Evolutionary conservation across 2,888 invertebrate species (phyloP), one percentile per base, ranked within the genome.

Genomic region (Eristalinus aeneus): DNA sequence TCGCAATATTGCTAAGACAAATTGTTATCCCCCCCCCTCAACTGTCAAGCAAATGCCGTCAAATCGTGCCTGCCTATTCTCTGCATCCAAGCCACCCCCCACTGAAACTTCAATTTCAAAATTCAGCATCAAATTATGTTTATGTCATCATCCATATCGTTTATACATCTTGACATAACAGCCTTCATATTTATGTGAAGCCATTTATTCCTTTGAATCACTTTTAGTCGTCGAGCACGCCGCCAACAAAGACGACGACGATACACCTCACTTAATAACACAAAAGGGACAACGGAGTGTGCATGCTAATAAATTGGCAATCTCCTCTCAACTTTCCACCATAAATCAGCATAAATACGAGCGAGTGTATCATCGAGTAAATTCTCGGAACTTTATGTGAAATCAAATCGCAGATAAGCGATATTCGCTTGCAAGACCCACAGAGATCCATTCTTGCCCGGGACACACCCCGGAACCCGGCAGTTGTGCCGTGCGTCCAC

Each of bases 301-400:
- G 46, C 46, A 46, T 46, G 46, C 46, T 46, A 46, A 46, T 46
- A 46, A 46, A 46, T 46, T 46, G 46, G 27, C 31, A n/a, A 60
- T 31, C 60, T 31, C 31, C 31, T 27, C 23, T 16, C 11, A 68
- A 22, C 67, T 68, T 54, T 68, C 46, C 54, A 32, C 8, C 54
- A 54, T 54, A 68, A 68, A 68, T 68, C 67, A 68, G 67, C 67
- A 68, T 68, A 68, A 68, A 68, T 20, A 61, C 46, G 46, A 46
- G 46, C 3, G 34, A 46, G 46, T 16, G 46, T 68, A 68, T 68
- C 67, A 32, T 32, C 54, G 32, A 11, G 54, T 16, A 68, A 54
- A 32, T 68, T 68, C 67, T 68, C 6, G 67, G 67, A 68, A 68
- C 54, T 68, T 61, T 31, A 54, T 34, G 31, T 68, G 67, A 68